Evolutionary conservation across 1,140 invertebrate species (phyloP).

Genomic region (Drosophila funebris): DNA sequence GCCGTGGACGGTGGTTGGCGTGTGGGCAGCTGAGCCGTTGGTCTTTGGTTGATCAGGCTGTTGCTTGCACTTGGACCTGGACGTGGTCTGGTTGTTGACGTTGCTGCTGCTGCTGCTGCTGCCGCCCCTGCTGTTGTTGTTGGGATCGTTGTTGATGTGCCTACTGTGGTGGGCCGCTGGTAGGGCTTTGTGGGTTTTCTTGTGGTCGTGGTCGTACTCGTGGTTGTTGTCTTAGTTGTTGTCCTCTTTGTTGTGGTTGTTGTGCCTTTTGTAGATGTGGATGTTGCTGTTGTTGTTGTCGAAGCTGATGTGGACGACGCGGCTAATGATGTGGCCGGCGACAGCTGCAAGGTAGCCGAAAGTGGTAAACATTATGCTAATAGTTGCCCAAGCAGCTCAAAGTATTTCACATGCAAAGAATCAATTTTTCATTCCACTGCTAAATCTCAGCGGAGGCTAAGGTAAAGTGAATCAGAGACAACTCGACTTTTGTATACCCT

Average conservation of each 20-base stretch:
- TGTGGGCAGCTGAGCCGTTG: conserved; percentile 56
- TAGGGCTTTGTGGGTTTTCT: conserved; percentile 59
- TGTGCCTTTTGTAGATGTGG: conserved; percentile 34
- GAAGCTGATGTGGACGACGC: conserved; percentile 56
- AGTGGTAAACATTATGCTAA: conserved; percentile 81
- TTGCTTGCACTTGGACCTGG: conserved; percentile 15
- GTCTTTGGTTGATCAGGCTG: conserved; percentile 5
- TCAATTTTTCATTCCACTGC: conserved; percentile 79
- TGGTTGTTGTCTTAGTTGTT: conserved; percentile 50
- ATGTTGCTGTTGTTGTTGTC: conserved; percentile 29
- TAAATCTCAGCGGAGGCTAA: conserved; percentile 50
- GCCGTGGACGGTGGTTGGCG: conserved; percentile 54
- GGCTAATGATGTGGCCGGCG: conserved; percentile 74
- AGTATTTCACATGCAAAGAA: conserved; percentile 77
- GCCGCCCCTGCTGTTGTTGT: conserved; percentile 27
- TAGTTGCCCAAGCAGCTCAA: conserved; percentile 53
- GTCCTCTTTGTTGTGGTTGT: conserved; percentile 51
- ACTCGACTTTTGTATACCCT: conserved; percentile 3
- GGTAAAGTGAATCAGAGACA: not conserved
- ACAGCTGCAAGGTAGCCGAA: conserved; percentile 76
- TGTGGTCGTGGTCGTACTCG: conserved; percentile 55
- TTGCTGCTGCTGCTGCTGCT: conserved; percentile 19
- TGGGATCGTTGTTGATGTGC: conserved; percentile 28
- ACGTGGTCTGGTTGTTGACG: conserved; percentile 31
- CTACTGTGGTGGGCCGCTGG: conserved; percentile 49